phyloP scores from a whole-genome alignment of 2,113 vertebrate species.

The Glareola pratincola region DNA sequence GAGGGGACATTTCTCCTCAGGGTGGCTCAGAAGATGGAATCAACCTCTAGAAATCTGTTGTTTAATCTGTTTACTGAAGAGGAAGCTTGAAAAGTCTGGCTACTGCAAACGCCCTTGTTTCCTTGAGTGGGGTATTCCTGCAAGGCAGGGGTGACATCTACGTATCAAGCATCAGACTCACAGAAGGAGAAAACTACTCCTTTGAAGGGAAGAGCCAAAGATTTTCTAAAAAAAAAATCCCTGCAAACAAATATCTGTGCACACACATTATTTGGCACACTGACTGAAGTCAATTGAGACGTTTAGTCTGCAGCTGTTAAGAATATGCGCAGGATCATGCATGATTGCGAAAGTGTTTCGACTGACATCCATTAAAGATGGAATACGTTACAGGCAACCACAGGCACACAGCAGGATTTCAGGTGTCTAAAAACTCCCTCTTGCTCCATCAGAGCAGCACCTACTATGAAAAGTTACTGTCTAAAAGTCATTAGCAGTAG shows the following conservation, averaged over 20 bases:
- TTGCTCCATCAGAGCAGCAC: background rate
- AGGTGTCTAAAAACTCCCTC: background rate
- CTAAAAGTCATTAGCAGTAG: background rate
- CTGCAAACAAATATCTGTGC: background rate
- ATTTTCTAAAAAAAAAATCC: background rate
- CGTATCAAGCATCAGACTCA: background rate
- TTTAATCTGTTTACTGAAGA: background rate
- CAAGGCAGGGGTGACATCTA: background rate
- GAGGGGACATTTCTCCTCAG: background rate
- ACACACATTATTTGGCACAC: background rate
- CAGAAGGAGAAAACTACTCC: background rate
- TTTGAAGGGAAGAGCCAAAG: background rate
- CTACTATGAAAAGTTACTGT: background rate
- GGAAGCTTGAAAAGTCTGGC: background rate
- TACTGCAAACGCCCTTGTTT: background rate
- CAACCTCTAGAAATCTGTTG: background rate
- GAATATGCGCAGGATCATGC: background rate
- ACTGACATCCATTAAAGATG: background rate
- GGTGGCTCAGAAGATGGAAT: background rate
- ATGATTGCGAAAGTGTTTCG: background rate
- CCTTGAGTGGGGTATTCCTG: fast-evolving
- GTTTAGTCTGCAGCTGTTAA: conserved; percentile 32
- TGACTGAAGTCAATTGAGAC: background rate
- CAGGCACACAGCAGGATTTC: background rate
- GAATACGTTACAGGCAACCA: background rate